Conservation (phyloP, 2,888 invertebrate genomes). For the Odontocolon sp. region DNA sequence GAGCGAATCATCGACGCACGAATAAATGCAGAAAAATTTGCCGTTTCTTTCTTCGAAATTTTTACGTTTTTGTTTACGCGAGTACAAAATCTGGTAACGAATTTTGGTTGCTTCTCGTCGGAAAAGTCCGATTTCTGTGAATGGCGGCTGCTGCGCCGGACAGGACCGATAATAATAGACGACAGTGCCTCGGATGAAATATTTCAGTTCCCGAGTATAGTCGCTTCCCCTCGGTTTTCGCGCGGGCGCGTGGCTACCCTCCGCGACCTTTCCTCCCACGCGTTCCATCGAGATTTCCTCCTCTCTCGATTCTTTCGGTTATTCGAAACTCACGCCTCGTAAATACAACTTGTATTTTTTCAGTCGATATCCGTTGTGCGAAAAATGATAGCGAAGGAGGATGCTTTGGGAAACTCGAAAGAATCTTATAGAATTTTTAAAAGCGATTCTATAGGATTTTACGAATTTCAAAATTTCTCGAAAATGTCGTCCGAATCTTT, state of each 20-base stretch:
- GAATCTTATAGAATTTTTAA: too few species aligned
- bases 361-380: not conserved
- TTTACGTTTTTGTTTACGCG: too few species aligned
- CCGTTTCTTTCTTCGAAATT: too few species aligned
- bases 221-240: not conserved
- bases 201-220: conserved; percentile 25
- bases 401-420: too few species aligned
- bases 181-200: conserved; percentile 25
- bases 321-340: not conserved
- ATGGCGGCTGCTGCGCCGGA: conserved; percentile 16
- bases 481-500: too few species aligned
- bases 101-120: not conserved
- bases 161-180: conserved; percentile 53
- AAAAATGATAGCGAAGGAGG: too few species aligned
- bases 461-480: too few species aligned
- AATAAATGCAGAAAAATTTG: too few species aligned
- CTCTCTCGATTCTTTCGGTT: conserved; percentile 12
- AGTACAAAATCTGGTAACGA: not conserved
- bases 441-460: too few species aligned
- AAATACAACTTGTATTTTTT: too few species aligned
- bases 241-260: not conserved
- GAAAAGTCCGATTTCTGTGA: conserved; percentile 7
- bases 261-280: conserved; percentile 25
- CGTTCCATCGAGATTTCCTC: not conserved
- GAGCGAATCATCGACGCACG: too few species aligned